These are phyloP conservation scores for Rotaria socialis DNA, from an alignment of 2,888 invertebrate genomes.

Conservation along the genomic window DNA sequence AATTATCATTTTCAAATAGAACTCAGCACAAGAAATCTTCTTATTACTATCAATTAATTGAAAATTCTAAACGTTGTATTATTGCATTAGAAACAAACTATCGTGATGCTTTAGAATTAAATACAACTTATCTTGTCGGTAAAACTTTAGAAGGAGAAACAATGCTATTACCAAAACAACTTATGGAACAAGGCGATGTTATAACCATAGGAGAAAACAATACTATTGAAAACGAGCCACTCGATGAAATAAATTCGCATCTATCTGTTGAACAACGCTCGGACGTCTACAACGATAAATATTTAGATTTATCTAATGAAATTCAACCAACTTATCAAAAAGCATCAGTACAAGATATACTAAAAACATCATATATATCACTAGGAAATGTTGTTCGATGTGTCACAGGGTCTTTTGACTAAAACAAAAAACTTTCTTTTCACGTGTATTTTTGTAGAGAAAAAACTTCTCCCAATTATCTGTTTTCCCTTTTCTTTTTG, in stretches of 20 bases:
- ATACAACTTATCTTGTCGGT: not conserved
- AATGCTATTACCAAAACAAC: slow-evolving; percentile 20
- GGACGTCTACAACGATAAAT: too few relatives aligned
- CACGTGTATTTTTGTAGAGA: not conserved
- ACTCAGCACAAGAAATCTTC: not conserved
- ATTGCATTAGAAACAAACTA: slow-evolving; percentile 18
- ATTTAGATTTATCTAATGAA: not conserved
- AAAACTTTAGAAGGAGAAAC: not conserved
- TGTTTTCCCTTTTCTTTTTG: not conserved
- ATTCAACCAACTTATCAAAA: too few relatives aligned
- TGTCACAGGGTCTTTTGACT: slow-evolving; percentile 3
- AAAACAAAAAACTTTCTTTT: not conserved
- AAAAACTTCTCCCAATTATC: not conserved
- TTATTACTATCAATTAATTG: not conserved
- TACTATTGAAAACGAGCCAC: not conserved
- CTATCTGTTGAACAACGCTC: not conserved
- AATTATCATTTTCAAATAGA: not conserved
- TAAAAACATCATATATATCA: not conserved
- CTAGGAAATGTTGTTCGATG: slow-evolving; percentile 1
- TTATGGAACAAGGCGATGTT: slow-evolving; percentile 11
- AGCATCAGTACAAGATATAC: not conserved
- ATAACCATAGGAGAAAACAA: not conserved
- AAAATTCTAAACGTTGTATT: not conserved
- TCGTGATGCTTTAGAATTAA: not conserved
- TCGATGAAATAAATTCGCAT: not conserved